Percentiles rank a stretch among this genome's conserved stretches.
Conservation (phyloP, 2,888 invertebrate genomes). For the Thymelicus lineola region DNA sequence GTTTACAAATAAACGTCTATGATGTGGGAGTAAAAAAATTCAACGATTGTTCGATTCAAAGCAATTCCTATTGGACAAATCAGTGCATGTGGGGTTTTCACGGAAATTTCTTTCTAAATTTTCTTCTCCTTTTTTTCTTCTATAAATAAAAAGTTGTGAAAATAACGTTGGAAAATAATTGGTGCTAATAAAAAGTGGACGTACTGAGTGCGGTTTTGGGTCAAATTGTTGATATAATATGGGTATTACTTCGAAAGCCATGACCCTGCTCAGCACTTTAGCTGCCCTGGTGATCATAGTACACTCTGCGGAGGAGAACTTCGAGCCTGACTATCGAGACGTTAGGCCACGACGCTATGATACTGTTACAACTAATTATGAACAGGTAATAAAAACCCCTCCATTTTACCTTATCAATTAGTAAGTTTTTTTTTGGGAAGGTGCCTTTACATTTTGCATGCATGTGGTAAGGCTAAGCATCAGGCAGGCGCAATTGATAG, state of each 20-base stretch:
- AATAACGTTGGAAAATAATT: constrained; percentile 27
- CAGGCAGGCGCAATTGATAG: no score
- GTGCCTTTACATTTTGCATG: no score
- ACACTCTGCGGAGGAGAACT: constrained; percentile 73
- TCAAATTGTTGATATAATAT: constrained; percentile 65
- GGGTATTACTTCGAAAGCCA: constrained; percentile 72
- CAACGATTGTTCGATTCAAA: constrained; percentile 41
- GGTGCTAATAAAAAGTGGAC: constrained; percentile 25
- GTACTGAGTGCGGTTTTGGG: constrained; percentile 34
- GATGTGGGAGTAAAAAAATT: constrained; percentile 63
- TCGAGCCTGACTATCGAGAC: constrained; percentile 62
- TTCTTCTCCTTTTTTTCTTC: constrained; percentile 50
- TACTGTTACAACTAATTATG: constrained; percentile 58
- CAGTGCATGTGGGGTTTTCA: constrained; percentile 44
- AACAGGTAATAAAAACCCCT: constrained; percentile 57
- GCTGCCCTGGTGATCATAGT: constrained; percentile 80
- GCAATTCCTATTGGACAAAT: constrained; percentile 32
- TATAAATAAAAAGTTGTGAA: constrained; percentile 23
- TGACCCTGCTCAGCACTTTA: constrained; percentile 78
- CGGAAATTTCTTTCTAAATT: constrained; percentile 45
- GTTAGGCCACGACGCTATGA: constrained; percentile 64
- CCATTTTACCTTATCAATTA: no score
- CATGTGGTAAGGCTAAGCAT: no score
- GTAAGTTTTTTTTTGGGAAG: no score
- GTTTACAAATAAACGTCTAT: constrained; percentile 64